Evolutionary conservation across 2,797 vertebrate genomes (phyloP), one percentile per base, ranked within the genome.

Genomic region (Odontamblyopus lacepedii): DNA sequence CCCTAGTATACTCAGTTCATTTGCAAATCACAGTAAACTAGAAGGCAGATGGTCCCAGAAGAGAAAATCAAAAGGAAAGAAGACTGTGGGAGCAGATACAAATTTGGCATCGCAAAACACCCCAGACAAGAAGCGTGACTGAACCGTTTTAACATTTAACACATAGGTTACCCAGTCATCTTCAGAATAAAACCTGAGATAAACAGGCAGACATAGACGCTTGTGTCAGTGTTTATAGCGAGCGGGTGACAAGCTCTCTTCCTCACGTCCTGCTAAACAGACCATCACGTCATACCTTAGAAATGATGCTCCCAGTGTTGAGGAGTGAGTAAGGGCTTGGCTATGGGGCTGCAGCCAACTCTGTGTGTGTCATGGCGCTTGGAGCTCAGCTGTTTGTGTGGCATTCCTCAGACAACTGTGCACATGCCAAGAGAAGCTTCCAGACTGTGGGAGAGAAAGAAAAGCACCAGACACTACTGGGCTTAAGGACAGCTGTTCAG

Each of bases 361-460:
- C 23, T 82, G 74, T 69, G 75, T 83, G 71, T 79, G 74, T 77
- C 76, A 77, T 75, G 78, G 72, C n/a, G 27, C 9, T 61, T 78
- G 85, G 87, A 87, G 85, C 83, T 90, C 86, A 85, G 82, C 77
- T 89, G 85, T 86, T 60, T 83, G 80, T 87, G 80, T 87, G 83
- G 69, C 81, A 92, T 92, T 88, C 84, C 84, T 73, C 71, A 71
- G 80, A 87, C 91, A 88, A 90, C 90, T 92, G 89, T 4, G 23
- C 76, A 78, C 76, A 63, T 30, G 61, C 84, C 78, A 79, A 83
- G 64, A 81, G 90, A 93, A 90, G 74, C 88, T 92, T 93, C 91
- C 76, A 88, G 89, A 89, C 69, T 41, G 64, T 78, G 67, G 74
- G 85, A 83, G 79, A 88, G 75, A 70, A 60, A 83, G 67, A 66